phyloP scores from a whole-genome alignment of 2,888 invertebrate species.

The Cerastis leucographa region DNA sequence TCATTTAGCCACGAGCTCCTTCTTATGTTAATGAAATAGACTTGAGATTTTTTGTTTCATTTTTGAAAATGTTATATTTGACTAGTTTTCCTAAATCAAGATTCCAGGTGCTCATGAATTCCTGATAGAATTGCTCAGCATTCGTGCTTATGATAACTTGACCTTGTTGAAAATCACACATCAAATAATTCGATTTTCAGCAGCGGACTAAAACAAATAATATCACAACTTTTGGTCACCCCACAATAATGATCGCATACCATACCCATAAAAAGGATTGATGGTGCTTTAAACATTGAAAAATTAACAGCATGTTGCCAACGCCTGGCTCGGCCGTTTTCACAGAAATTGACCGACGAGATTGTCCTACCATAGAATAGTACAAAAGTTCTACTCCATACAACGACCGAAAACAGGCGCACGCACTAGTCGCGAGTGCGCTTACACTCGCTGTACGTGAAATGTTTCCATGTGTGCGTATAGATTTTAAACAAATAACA shows the following conservation, averaged over 20 bases:
- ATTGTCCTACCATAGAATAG: not conserved
- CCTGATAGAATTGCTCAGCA: not conserved
- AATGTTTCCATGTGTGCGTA: not conserved
- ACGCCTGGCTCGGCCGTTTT: slow-evolving; percentile 26
- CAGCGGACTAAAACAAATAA: not conserved
- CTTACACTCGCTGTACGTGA: not conserved
- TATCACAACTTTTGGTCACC: slow-evolving; percentile 57
- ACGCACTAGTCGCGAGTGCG: not conserved
- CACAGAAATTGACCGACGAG: slow-evolving; percentile 19
- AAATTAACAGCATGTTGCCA: slow-evolving; percentile 64
- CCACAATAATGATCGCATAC: slow-evolving; percentile 63
- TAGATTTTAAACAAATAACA: not conserved
- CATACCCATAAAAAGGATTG: slow-evolving; percentile 68
- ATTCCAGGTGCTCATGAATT: too few species aligned
- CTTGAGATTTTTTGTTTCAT: too few species aligned
- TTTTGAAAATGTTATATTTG: too few species aligned
- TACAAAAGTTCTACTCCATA: not conserved
- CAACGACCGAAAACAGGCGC: not conserved
- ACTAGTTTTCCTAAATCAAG: too few species aligned
- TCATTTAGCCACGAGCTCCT: not conserved
- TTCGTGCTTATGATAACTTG: not conserved
- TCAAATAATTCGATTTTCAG: not conserved
- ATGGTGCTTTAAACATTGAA: slow-evolving; percentile 70
- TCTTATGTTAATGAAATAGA: too few species aligned
- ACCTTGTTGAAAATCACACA: not conserved